Percentiles rank a stretch among this genome's conserved stretches.
Conservation (phyloP, 2,797 vertebrate species). For the Sebastes melanostomus region DNA sequence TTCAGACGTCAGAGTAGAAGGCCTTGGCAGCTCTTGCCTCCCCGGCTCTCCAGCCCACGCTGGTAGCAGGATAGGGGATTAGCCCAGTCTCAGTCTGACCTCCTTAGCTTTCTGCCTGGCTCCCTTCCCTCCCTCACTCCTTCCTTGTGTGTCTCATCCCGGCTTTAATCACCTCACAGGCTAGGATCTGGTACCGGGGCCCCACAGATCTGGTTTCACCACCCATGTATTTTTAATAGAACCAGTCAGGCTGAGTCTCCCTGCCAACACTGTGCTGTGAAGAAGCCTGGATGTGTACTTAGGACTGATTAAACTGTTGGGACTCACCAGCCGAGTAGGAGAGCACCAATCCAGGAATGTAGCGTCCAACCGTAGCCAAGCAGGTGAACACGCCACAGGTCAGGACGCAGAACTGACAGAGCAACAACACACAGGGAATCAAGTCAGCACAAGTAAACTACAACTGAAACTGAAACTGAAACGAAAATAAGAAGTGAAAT, state of each 20-base stretch:
- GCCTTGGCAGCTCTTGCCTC: conserved; percentile 25
- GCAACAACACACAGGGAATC: conserved; percentile 9
- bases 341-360: conserved; percentile 91
- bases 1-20: conserved; percentile 34
- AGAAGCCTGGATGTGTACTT: conserved; percentile 22
- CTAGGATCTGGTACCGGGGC: conserved; percentile 7
- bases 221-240: conserved; percentile 67
- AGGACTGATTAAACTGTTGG: conserved; percentile 3
- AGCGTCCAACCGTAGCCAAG: conserved; percentile 89
- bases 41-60: conserved; percentile 17
- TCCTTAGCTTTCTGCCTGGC: conserved; percentile 56
- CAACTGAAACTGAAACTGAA: no score
- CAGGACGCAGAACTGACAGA: conserved; percentile 91
- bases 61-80: conserved; percentile 64
- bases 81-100: conserved; percentile 60
- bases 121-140: conserved; percentile 26
- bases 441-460: background rate
- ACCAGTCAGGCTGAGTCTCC: conserved; percentile 36
- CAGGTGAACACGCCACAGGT: conserved; percentile 88
- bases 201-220: conserved; percentile 69
- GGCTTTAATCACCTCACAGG: conserved; percentile 72
- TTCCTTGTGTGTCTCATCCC: conserved; percentile 27
- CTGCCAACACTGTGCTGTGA: conserved; percentile 17
- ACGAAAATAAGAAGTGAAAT: no score
- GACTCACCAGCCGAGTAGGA: conserved; percentile 93